Evolutionary conservation across 1,140 invertebrate species (phyloP).

Genomic region (Cotesia chilonis): DNA sequence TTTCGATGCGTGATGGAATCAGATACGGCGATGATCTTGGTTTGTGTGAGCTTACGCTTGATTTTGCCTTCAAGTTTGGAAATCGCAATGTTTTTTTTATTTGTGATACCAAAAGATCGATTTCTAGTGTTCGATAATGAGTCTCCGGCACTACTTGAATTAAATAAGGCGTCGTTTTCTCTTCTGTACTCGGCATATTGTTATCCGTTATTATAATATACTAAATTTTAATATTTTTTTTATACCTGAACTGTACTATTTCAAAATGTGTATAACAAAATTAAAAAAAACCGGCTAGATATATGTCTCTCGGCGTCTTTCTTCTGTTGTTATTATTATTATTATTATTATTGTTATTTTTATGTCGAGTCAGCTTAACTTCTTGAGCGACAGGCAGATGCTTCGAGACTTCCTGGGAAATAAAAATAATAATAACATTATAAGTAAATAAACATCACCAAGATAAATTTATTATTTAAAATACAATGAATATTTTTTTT

Average conservation of each 20-base stretch:
- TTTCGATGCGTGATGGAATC: slow-evolving; percentile 43
- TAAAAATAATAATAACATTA: too few species aligned
- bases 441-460: too few species aligned
- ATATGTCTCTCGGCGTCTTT: too few species aligned
- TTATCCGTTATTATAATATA: slow-evolving; percentile 6
- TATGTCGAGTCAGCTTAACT: too few species aligned
- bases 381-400: too few species aligned
- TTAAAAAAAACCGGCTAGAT: too few species aligned
- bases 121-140: slow-evolving; percentile 67
- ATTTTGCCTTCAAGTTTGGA: slow-evolving; percentile 62
- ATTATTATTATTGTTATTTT: too few species aligned
- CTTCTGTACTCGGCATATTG: slow-evolving; percentile 62
- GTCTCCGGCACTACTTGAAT: slow-evolving; percentile 61
- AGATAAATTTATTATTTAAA: too few species aligned
- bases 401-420: too few species aligned
- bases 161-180: slow-evolving; percentile 55
- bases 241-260: background rate
- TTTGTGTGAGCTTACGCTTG: slow-evolving; percentile 54
- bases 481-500: too few species aligned
- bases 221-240: slow-evolving; percentile 3
- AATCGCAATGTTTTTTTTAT: slow-evolving; percentile 76
- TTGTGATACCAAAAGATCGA: slow-evolving; percentile 75
- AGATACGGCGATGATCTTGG: slow-evolving; percentile 71
- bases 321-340: too few species aligned
- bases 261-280: background rate